Conservation (phyloP, 2,888 invertebrate genomes). For the Chaitophorus viminalis region DNA sequence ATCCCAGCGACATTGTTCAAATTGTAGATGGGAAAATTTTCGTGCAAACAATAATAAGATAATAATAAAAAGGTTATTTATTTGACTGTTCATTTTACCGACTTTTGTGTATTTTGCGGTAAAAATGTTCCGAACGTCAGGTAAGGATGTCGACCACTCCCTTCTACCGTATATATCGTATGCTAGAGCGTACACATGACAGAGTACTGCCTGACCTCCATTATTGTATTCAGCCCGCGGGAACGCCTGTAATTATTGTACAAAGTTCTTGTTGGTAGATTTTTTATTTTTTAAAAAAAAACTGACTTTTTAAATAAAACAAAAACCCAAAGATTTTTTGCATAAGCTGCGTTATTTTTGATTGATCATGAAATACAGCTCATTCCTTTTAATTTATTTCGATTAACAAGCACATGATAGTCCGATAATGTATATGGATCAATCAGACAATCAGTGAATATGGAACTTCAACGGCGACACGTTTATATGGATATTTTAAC, state of each 20-base stretch:
- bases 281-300: too few relatives aligned
- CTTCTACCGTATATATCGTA: neutral
- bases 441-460: too few relatives aligned
- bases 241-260: neutral
- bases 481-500: too few relatives aligned
- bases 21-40: neutral
- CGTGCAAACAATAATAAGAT: neutral
- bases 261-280: too few relatives aligned
- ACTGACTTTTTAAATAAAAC: too few relatives aligned
- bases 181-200: neutral
- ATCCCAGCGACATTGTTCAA: neutral
- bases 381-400: too few relatives aligned
- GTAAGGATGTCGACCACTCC: neutral
- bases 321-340: too few relatives aligned
- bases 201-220: neutral
- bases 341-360: too few relatives aligned
- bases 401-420: too few relatives aligned
- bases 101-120: neutral
- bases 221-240: neutral
- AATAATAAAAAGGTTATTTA: neutral
- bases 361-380: too few relatives aligned
- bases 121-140: neutral
- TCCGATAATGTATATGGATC: too few relatives aligned
- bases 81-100: neutral
- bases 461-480: too few relatives aligned